Evolutionary conservation across 2,888 invertebrate species (phyloP).

Genomic region (Girardia tigrina): DNA sequence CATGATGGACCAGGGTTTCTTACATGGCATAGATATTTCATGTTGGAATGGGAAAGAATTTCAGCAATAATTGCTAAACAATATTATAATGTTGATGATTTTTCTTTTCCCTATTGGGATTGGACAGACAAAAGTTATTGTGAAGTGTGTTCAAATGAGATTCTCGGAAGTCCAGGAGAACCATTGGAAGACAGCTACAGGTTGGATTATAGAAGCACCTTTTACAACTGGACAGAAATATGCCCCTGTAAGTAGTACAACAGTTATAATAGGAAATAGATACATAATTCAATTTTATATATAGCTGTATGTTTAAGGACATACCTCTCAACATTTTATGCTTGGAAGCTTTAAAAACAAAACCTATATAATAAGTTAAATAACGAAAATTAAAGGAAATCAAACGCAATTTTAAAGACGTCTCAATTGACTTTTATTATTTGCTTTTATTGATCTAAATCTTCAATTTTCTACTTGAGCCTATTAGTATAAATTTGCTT

Average conservation of each 20-base stretch:
- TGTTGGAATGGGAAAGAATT: slow-evolving; percentile 32
- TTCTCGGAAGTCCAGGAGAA: slow-evolving; percentile 32
- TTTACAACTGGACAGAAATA: slow-evolving; percentile 28
- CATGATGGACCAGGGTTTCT: slow-evolving; percentile 33
- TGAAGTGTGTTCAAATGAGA: slow-evolving; percentile 32
- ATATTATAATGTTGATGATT: slow-evolving; percentile 21
- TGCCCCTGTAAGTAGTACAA: neutral
- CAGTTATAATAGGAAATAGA: neutral
- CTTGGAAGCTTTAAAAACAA: no score
- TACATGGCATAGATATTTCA: slow-evolving; percentile 37
- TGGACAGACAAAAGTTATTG: slow-evolving; percentile 33
- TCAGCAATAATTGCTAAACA: slow-evolving; percentile 1
- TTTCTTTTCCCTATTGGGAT: slow-evolving; percentile 36
- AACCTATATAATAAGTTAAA: no score
- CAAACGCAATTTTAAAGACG: no score
- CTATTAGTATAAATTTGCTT: no score
- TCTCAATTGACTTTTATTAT: no score
- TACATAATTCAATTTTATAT: neutral
- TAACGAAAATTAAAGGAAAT: no score
- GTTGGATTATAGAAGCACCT: neutral
- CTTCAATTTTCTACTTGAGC: no score
- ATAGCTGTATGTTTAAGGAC: no score
- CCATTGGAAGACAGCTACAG: neutral
- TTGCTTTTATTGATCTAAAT: no score
- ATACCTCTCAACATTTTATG: no score